A percentile compares a stretch with the other conserved stretches of the same genome.
phyloP scores from a whole-genome alignment of 1,140 invertebrate genomes.

The Aphelenchoides besseyi region DNA sequence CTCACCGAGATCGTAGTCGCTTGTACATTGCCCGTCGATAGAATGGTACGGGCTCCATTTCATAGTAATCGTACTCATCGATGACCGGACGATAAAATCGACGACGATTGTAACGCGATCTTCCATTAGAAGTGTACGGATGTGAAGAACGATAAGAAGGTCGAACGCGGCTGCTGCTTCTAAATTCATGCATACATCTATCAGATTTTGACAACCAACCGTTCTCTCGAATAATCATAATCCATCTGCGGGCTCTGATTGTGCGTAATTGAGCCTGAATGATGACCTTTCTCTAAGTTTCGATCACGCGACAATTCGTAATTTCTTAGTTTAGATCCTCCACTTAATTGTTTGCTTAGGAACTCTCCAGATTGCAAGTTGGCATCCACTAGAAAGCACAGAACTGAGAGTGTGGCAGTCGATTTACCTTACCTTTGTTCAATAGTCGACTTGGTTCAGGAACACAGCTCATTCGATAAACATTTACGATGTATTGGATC shows the following conservation, averaged over 20 bases:
- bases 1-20: conserved; percentile 6
- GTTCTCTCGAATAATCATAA: conserved; percentile 12
- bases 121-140: not conserved
- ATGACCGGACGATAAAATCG: conserved; percentile 25
- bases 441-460: conserved; percentile 22
- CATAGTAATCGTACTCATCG: conserved; percentile 44
- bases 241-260: not conserved
- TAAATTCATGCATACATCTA: not conserved
- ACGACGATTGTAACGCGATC: conserved; percentile 19
- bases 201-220: not conserved
- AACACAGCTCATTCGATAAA: conserved; percentile 38
- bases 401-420: not conserved
- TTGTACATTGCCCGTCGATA: conserved; percentile 17
- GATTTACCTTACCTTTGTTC: conserved; percentile 18
- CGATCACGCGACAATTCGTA: not conserved
- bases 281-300: not conserved
- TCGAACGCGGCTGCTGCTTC: not conserved
- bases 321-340: not conserved
- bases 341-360: not conserved
- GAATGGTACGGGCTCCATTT: conserved; percentile 26
- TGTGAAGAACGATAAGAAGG: not conserved
- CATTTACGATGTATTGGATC: conserved; percentile 25
- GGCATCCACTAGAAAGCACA: conserved; percentile 4
- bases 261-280: not conserved
- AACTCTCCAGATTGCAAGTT: not conserved